These are phyloP conservation scores for Liolophura sinensis DNA, from an alignment of 1,140 invertebrate species.

Conservation along the genomic window DNA sequence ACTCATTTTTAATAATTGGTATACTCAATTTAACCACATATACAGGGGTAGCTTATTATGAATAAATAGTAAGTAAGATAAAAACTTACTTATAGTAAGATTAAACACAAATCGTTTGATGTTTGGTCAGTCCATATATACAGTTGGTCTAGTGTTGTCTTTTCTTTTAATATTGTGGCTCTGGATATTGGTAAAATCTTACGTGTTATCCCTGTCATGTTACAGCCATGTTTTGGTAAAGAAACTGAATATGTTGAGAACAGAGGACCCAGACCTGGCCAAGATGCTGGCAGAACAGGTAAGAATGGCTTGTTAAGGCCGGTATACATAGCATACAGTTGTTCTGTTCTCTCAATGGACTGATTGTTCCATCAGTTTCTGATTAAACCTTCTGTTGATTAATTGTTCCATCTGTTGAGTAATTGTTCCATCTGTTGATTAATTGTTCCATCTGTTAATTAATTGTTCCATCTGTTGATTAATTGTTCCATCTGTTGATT, in stretches of 20 bases:
- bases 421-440: background rate
- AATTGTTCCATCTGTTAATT: background rate
- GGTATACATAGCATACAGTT: too few relatives aligned
- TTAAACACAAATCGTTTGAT: too few relatives aligned
- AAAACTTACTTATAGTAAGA: too few relatives aligned
- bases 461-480: background rate
- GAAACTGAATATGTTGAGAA: slow-evolving; percentile 78
- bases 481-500: background rate
- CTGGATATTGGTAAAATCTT: too few relatives aligned
- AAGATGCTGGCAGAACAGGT: slow-evolving; percentile 85
- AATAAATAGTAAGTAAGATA: too few relatives aligned
- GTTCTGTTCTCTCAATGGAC: background rate
- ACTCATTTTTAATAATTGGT: too few relatives aligned
- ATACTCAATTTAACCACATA: too few relatives aligned
- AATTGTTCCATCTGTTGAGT: background rate
- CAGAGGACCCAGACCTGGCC: slow-evolving; percentile 77
- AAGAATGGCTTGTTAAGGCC: slow-evolving; percentile 19
- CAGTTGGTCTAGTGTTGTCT: too few relatives aligned
- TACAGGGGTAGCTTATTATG: too few relatives aligned
- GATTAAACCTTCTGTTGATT: background rate
- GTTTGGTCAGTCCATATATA: too few relatives aligned
- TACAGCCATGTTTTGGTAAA: slow-evolving; percentile 87
- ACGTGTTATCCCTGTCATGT: slow-evolving; percentile 8
- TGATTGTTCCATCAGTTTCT: background rate
- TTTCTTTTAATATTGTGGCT: too few relatives aligned